Evolutionary conservation across 2,888 invertebrate species (phyloP).

Genomic region (Oasisia sp.): DNA sequence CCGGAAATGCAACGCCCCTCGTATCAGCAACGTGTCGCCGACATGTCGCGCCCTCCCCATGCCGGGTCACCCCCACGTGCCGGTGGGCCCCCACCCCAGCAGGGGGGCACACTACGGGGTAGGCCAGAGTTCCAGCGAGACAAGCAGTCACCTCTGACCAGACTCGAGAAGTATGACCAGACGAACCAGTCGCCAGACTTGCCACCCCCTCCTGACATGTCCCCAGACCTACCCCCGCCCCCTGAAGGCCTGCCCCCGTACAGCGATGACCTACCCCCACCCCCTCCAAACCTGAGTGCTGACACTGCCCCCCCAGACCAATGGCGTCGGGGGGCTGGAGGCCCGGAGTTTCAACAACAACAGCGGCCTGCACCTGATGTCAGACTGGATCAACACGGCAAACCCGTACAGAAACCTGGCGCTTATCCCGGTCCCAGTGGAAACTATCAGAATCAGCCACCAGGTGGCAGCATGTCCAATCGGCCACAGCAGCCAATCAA

Average conservation of each 20-base stretch:
- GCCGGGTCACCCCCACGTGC: neutral
- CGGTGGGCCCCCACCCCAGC: neutral
- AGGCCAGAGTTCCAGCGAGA: slow-evolving; percentile 20
- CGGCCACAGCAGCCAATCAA: slow-evolving; percentile 18
- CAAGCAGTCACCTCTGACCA: neutral
- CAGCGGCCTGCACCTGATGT: neutral
- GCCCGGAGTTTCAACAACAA: neutral
- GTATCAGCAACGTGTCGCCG: neutral
- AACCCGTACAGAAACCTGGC: neutral
- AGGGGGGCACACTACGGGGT: neutral
- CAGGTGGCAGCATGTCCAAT: neutral
- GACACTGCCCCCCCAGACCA: neutral
- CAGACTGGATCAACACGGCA: neutral
- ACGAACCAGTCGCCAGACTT: slow-evolving; percentile 33
- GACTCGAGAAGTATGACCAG: slow-evolving; percentile 23
- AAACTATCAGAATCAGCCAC: neutral
- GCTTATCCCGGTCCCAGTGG: neutral
- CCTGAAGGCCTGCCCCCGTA: slow-evolving; percentile 58
- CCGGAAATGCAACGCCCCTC: neutral
- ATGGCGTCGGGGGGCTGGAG: neutral
- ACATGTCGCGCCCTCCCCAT: neutral
- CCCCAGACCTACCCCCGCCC: slow-evolving; percentile 64
- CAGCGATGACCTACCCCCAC: slow-evolving; percentile 55
- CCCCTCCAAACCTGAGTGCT: slow-evolving; percentile 65
- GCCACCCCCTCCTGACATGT: slow-evolving; percentile 56